phyloP scores from a whole-genome alignment of 2,888 invertebrate genomes.

The Agelastica alni region DNA sequence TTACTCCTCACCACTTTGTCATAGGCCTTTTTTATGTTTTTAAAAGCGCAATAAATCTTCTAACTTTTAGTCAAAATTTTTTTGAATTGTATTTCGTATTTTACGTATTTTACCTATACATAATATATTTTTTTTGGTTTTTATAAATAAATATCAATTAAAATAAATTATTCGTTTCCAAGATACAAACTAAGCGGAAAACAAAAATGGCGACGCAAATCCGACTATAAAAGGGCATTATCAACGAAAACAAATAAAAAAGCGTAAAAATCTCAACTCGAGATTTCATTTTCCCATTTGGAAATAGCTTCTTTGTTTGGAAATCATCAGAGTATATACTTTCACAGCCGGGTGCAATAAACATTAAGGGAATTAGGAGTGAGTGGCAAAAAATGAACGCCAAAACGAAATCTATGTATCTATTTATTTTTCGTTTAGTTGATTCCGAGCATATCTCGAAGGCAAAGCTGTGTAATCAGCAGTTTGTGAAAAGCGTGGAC shows the following conservation, averaged over 20 bases:
- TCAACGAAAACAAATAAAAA: background rate
- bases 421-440: slow-evolving; percentile 37
- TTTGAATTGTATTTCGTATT: no score
- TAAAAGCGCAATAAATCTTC: no score
- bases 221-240: background rate
- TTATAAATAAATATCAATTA: background rate
- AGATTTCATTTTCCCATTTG: slow-evolving; percentile 21
- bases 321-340: slow-evolving; percentile 22
- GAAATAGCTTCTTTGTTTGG: slow-evolving; percentile 23
- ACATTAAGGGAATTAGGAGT: slow-evolving; percentile 32
- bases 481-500: slow-evolving; percentile 41
- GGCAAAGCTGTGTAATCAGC: slow-evolving; percentile 45
- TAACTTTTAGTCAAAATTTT: no score
- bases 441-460: slow-evolving; percentile 35
- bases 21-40: no score
- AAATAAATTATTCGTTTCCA: background rate
- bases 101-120: no score
- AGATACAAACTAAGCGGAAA: background rate
- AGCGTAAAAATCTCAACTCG: background rate
- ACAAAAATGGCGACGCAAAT: background rate
- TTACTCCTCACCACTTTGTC: no score
- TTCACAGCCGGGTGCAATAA: slow-evolving; percentile 27
- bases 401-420: slow-evolving; percentile 30
- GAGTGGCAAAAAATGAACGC: slow-evolving; percentile 25
- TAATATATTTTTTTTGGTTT: no score